Conservation (phyloP, 2,888 invertebrate species). For the Apocheima hispidaria region DNA sequence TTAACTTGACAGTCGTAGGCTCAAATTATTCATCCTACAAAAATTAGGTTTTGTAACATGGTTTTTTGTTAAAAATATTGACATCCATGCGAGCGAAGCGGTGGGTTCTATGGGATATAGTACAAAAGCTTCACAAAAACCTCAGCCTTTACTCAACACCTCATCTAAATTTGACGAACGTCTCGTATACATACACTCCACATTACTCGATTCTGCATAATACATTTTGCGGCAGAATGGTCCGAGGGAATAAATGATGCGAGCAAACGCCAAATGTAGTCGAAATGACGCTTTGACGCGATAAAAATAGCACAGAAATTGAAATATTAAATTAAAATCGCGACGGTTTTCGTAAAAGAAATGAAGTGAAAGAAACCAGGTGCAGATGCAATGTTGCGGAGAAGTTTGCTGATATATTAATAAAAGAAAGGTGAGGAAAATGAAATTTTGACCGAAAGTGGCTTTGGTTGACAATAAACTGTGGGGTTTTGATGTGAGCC, state of each 20-base stretch:
- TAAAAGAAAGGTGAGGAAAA: background rate
- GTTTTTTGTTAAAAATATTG: no score
- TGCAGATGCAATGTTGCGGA: slow-evolving; percentile 34
- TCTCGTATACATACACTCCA: background rate
- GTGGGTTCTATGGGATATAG: no score
- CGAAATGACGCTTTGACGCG: slow-evolving; percentile 23
- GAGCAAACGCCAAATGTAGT: slow-evolving; percentile 8
- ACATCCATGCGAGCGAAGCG: no score
- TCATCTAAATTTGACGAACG: slow-evolving; percentile 26
- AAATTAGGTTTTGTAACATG: no score
- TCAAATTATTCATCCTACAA: no score
- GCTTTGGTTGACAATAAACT: no score
- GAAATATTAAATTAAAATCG: slow-evolving; percentile 43
- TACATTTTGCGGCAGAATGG: slow-evolving; percentile 20
- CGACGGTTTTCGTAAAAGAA: slow-evolving; percentile 25
- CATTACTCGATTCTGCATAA: slow-evolving; percentile 23
- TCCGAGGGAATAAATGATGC: slow-evolving; percentile 24
- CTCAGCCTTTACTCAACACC: slow-evolving; percentile 11
- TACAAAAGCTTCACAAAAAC: slow-evolving; percentile 6
- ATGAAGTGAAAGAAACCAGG: slow-evolving; percentile 32
- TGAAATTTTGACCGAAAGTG: background rate
- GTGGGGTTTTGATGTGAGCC: no score
- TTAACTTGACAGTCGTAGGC: no score
- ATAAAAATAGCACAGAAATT: slow-evolving; percentile 37
- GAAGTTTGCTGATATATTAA: slow-evolving; percentile 10